Evolutionary conservation across 2,888 invertebrate species (phyloP), one percentile per base, ranked within the genome.

Genomic region (Amiota communis): DNA sequence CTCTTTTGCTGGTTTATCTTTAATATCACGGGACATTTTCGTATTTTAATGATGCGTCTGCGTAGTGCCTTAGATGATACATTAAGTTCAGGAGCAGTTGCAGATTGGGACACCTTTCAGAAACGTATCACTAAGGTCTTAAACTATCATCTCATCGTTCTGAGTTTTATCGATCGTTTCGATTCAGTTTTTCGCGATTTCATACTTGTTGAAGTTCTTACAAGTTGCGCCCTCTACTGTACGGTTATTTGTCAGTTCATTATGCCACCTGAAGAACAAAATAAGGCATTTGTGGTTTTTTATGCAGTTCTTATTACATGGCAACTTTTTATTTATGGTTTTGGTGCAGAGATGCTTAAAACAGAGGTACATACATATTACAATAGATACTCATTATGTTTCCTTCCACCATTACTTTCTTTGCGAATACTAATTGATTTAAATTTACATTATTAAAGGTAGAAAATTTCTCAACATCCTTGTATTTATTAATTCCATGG

Each of bases 211-310:
- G 80, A 80, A 75, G 75, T 80, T 20, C 68, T 80, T 8, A 23
- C 81, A 2, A 80, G 81, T 56, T 81, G 80, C 1, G 73, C 75
- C 53, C 74, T 80, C 1, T 80, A 80, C 67, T 80, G 81, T 13
- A 71, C 80, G 11, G 81, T 81, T 9, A 80, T 80, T 61, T 81
- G 80, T 9, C 80, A 80, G 68, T 81, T 75, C 57, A 80, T 81
- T 0, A 81, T 80, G 80, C 80, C 80, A 8, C 80, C 81, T 20
- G 75, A 74, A 47, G 73, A 80, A 13, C 80, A 81, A 71, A 80
- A 80, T 57, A 68, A 80, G 0, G 81, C 80, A 53, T 80, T 81
- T n/a, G 76, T 80, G 12, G 81, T 76, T 13, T 81, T 80, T 75
- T 81, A 78, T 48, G 76, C 78, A 13, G 69, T 76, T 73, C 73